Evolutionary conservation across 2,113 vertebrate genomes (phyloP), one percentile per base, ranked within the genome.

Genomic region (Numenius arquata): DNA sequence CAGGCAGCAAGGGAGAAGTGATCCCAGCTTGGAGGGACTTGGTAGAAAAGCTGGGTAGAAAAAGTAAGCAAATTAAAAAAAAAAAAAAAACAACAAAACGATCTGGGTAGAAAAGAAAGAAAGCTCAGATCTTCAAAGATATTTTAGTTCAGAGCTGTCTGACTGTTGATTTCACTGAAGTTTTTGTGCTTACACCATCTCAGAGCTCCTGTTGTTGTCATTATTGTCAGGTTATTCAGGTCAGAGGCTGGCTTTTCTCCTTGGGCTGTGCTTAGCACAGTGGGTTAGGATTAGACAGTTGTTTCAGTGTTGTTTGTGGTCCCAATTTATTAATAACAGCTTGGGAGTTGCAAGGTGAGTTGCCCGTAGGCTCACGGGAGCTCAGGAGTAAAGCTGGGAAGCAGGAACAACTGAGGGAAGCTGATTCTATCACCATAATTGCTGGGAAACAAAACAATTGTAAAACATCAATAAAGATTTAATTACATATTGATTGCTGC

Each of bases 401-500:
- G 70, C 62, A 92, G 81, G 32, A 95, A 70, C 45, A 56, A 65
- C 27, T 4, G 16, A 27, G 77, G 43, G 48, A 95, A 87, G 77
- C 23, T 58, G 70, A 75, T 86, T 81, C 68, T 86, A 92, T 92
- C 76, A 34, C 32, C 7, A 4, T 89, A 95, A 95, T 89, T 90
- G 77, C 95, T 95, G 91, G 83, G 92, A 95, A 96, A 94, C 89
- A 96, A 94, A 96, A 79, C 92, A 93, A 87, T 92, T 91, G 86
- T 96, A 93, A 93, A 95, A 89, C 84, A 95, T 95, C 84, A 76
- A 88, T 96, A 93, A 96, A 91, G 77, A 95, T 95, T 91, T 95
- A 94, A 95, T 96, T 94, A 96, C 50, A 21, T 95, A 96, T 97
- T 91, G 95, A 96, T 96, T 95, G 92, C 92, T 95, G 90, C 74